These are phyloP conservation scores for Mormyrus iriodes DNA, from an alignment of 2,113 vertebrate genomes.

Conservation along the genomic window DNA sequence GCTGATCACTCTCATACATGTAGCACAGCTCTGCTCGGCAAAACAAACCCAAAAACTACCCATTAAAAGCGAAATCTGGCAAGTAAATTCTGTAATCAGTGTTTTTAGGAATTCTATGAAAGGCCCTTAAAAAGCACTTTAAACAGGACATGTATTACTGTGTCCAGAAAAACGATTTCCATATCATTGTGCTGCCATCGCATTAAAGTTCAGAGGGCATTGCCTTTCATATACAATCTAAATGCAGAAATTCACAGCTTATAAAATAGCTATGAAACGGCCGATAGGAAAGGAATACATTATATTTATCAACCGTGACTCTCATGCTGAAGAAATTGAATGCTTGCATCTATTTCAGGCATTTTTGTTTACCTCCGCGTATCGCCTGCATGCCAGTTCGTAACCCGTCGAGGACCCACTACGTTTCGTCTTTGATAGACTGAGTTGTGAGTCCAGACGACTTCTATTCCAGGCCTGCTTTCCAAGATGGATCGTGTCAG, in stretches of 20 bases:
- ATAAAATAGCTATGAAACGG: background rate
- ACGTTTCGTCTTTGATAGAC: background rate
- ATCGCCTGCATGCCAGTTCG: background rate
- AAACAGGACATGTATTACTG: background rate
- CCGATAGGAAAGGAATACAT: background rate
- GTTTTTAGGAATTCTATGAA: background rate
- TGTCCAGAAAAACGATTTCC: background rate
- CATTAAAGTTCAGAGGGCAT: background rate
- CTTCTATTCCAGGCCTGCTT: background rate
- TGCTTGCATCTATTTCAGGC: background rate
- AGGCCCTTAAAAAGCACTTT: background rate
- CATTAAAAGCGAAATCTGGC: background rate
- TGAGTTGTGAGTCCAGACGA: background rate
- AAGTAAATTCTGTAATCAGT: background rate
- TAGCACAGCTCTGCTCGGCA: background rate
- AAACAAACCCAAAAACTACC: background rate
- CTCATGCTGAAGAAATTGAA: background rate
- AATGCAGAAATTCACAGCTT: background rate
- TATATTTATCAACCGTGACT: background rate
- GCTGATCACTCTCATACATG: background rate
- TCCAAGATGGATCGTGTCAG: background rate
- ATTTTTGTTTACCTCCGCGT: background rate
- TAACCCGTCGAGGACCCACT: background rate
- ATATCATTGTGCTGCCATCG: background rate
- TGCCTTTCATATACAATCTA: background rate